Base-by-base conservation (phyloP, 2,888 invertebrate genomes). In the Abscondita cerata region DNA sequence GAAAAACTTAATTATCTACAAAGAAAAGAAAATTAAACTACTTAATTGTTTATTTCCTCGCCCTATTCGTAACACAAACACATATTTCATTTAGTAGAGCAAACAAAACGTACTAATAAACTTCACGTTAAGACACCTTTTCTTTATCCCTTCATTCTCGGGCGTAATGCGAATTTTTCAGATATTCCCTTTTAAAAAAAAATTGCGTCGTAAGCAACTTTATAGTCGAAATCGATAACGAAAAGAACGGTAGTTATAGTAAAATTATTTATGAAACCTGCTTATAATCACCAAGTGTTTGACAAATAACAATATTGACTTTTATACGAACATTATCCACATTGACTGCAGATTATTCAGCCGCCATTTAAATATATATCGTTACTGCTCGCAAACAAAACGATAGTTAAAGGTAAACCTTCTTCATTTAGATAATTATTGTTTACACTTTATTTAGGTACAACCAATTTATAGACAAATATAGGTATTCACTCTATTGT, bases 291-390 rank as follows among this genome's bases (percentile, higher is more conserved):
- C 65, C 69, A 73, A 76, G 76, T 78, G 77, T 77, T 78, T 78
- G 76, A 74, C 77, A 78, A 77, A 78, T 75, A 78, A 77, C 70
- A 78, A 77, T 78, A 77, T 78, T 78, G 75, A 72, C 76, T 75
- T 76, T 73, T 71, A 73, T 70, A 69, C 69, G 72, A 72, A 72
- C 71, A 68, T 59, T 55, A 63, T 69, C 70, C 69, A 68, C 70
- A 70, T 70, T 69, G 69, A 71, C 71, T 70, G 68, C 66, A 68
- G 68, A 69, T 70, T 69, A 69, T 62, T 62, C 66, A 61, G 64
- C 66, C 59, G 70, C 69, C 68, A 70, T 71, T 70, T 70, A 68
- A 70, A 70, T 69, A 67, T 25, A 44, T 68, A 67, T 67, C 67
- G 62, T 68, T 69, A 70, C 64, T 65, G 62, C 65, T 66, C 65